phyloP scores from a whole-genome alignment of 1,140 invertebrate genomes.

The Halesus radiatus region DNA sequence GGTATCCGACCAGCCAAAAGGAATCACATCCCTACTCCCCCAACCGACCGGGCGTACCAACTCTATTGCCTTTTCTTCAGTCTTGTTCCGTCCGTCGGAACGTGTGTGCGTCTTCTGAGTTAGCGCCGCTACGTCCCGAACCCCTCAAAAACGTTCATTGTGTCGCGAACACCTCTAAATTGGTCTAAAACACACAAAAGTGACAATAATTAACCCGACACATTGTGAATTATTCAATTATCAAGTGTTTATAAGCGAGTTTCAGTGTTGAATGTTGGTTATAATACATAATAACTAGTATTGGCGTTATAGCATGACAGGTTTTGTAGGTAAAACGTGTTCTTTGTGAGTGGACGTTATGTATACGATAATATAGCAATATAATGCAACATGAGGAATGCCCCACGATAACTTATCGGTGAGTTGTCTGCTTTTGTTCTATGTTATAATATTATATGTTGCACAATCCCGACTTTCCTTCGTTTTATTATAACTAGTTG shows the following conservation, averaged over 20 bases:
- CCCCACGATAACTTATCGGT: slow-evolving; percentile 12
- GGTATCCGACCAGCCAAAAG: not conserved
- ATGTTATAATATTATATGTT: not conserved
- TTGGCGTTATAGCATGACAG: not conserved
- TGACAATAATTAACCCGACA: too few species aligned
- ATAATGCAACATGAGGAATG: slow-evolving; percentile 20
- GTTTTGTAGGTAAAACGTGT: slow-evolving; percentile 16
- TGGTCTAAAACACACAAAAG: too few species aligned
- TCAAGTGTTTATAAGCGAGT: too few species aligned
- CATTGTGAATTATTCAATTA: too few species aligned
- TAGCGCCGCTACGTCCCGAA: too few species aligned
- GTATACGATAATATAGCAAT: not conserved
- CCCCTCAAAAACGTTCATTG: too few species aligned
- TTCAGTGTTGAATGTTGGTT: too few species aligned
- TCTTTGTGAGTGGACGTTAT: slow-evolving; percentile 14
- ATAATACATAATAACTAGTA: too few species aligned
- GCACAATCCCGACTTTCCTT: not conserved
- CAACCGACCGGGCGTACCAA: not conserved
- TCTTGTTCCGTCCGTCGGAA: not conserved
- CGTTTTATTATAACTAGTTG: too few species aligned
- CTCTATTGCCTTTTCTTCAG: not conserved
- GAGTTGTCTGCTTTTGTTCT: slow-evolving; percentile 5
- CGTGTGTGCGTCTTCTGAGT: not conserved
- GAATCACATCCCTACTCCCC: too few species aligned
- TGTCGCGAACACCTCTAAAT: too few species aligned